Percentiles rank a stretch among this genome's conserved stretches.
These are phyloP conservation scores for Blera fallax DNA, from an alignment of 2,888 invertebrate genomes.

Conservation along the genomic window DNA sequence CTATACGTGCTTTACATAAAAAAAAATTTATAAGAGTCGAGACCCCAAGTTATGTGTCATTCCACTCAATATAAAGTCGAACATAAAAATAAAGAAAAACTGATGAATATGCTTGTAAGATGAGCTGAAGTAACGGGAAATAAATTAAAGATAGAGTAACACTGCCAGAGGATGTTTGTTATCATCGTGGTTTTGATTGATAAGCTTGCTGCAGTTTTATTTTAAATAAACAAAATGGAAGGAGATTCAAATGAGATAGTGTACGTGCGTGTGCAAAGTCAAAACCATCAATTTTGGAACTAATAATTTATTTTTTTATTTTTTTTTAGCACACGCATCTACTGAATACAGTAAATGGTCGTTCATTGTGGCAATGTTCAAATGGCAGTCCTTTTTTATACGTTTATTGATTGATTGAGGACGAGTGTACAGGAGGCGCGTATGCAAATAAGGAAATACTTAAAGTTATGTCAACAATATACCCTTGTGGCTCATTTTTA, in stretches of 20 bases:
- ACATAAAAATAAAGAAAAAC: background rate
- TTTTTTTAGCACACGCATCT: background rate
- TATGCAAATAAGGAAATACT: slow-evolving; percentile 13
- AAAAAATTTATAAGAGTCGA: background rate
- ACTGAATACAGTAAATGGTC: background rate
- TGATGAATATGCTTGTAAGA: slow-evolving; percentile 19
- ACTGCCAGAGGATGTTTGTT: slow-evolving; percentile 13
- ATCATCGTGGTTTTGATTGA: slow-evolving; percentile 11
- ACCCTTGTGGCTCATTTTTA: background rate
- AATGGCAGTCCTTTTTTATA: background rate
- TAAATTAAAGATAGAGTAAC: background rate
- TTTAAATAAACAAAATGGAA: background rate
- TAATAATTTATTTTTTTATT: background rate
- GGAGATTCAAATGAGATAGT: background rate
- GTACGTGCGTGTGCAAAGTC: background rate
- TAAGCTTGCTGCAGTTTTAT: slow-evolving; percentile 18
- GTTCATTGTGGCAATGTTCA: background rate
- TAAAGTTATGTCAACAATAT: background rate
- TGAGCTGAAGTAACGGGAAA: background rate
- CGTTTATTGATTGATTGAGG: background rate
- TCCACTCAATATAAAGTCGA: slow-evolving; percentile 14
- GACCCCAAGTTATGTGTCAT: slow-evolving; percentile 28
- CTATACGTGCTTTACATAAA: background rate
- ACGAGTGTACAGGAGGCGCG: background rate
- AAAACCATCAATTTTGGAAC: background rate